Percentiles rank a stretch among this genome's conserved stretches.
phyloP scores from a whole-genome alignment of 2,113 vertebrate species.

The Bos taurus region ARS-UCD2.0 NC_037329.1:20523501-20524000 shows the following conservation, averaged over 20 bases:
- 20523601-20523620: neutral
- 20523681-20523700: neutral
- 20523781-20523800: neutral
- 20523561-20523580: neutral
- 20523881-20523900: neutral
- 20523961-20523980: neutral
- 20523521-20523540: neutral
- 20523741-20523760: neutral
- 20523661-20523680: neutral
- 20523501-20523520: neutral
- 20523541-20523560: neutral
- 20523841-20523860: neutral
- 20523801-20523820: neutral
- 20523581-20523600: neutral
- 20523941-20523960: neutral
- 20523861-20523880: too few relatives aligned
- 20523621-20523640: neutral
- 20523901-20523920: accelerated
- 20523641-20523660: neutral
- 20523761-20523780: neutral
- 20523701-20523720: neutral
- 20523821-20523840: neutral
- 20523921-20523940: neutral
- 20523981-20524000: neutral
- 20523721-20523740: neutral